These are phyloP conservation scores for Galerucella calmariensis DNA, from an alignment of 2,888 invertebrate genomes.

Conservation along the genomic window DNA sequence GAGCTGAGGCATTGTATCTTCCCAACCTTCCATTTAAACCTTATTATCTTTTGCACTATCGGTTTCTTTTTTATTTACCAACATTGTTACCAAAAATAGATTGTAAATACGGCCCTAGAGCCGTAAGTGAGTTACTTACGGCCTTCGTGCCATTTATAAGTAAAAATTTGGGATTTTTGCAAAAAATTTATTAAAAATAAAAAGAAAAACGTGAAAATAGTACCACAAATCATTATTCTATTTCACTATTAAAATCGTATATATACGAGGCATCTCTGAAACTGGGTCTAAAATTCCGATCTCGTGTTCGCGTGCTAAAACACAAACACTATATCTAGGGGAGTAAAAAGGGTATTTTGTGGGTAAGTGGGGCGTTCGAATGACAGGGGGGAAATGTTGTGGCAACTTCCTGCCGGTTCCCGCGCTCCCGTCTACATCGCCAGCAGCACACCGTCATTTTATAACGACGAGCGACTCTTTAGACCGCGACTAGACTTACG, in stretches of 20 bases:
- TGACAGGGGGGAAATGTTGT: constrained; percentile 52
- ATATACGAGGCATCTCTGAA: constrained; percentile 1
- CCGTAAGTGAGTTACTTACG: too few relatives aligned
- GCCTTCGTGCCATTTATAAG: too few relatives aligned
- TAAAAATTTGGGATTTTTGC: too few relatives aligned
- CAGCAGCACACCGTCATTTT: constrained; percentile 34
- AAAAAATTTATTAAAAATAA: too few relatives aligned
- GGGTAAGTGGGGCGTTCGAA: constrained; percentile 29
- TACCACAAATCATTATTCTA: too few relatives aligned
- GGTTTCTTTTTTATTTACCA: too few relatives aligned
- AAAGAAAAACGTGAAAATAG: too few relatives aligned
- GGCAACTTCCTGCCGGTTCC: constrained; percentile 59
- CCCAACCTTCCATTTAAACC: too few relatives aligned
- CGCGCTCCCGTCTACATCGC: constrained; percentile 62
- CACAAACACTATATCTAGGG: not conserved
- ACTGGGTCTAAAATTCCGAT: constrained; percentile 5
- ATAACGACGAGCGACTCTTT: constrained; percentile 48
- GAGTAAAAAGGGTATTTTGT: constrained; percentile 23
- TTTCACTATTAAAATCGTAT: not conserved
- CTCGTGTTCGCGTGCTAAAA: constrained; percentile 20
- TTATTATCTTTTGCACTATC: too few relatives aligned
- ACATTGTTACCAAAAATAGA: too few relatives aligned
- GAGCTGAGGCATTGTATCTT: too few relatives aligned
- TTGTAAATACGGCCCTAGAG: too few relatives aligned
- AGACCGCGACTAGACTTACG: constrained; percentile 56